Evolutionary conservation across 2,797 vertebrate genomes (phyloP).

Genomic region (Myiotriccus ornatus): DNA sequence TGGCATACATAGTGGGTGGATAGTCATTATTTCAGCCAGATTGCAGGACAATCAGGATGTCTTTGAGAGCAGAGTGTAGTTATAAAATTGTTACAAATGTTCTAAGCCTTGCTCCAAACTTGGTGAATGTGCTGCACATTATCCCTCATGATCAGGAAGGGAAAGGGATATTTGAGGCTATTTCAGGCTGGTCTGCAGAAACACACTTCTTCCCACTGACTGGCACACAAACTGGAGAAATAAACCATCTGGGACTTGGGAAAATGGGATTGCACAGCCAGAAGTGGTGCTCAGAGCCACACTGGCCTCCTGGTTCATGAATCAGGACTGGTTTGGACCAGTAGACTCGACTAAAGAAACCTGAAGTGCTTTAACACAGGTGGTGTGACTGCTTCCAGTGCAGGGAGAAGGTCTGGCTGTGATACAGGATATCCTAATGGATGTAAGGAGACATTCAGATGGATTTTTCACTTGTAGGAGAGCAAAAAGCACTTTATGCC

Average conservation of each 20-base stretch:
- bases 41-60: not conserved
- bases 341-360: not conserved
- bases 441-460: not conserved
- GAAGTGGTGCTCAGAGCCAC: not conserved
- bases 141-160: not conserved
- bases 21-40: not conserved
- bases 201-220: not conserved
- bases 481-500: not conserved
- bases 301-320: not conserved
- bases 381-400: not conserved
- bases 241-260: not conserved
- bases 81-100: not conserved
- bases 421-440: accelerated
- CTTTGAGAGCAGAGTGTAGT: not conserved
- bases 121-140: accelerated
- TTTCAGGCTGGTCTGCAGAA: not conserved
- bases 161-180: not conserved
- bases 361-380: not conserved
- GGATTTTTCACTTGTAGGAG: not conserved
- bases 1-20: not conserved
- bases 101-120: not conserved
- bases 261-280: not conserved
- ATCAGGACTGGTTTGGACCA: not conserved
- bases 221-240: not conserved
- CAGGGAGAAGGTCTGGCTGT: not conserved